phyloP scores from a whole-genome alignment of 2,797 vertebrate genomes.

The Eurystomus glaucurus region DNA sequence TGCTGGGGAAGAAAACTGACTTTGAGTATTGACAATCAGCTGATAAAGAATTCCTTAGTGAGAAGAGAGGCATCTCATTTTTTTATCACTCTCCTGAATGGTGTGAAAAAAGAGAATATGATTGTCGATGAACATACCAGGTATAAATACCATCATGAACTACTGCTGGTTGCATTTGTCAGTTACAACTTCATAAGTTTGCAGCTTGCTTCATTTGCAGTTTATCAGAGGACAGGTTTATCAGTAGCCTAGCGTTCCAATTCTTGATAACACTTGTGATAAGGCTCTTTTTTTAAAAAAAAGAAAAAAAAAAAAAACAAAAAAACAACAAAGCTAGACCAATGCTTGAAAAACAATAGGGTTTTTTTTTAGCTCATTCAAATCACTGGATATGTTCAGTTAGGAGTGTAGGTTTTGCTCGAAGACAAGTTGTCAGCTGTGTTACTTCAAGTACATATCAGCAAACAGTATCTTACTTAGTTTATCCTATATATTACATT shows the following conservation, averaged over 20 bases:
- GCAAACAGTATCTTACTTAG: not conserved
- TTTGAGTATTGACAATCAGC: not conserved
- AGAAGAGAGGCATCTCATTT: not conserved
- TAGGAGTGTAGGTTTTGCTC: not conserved
- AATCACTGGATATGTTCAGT: not conserved
- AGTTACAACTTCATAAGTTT: not conserved
- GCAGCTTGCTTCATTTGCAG: not conserved
- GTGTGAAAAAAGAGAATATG: slow-evolving; percentile 7
- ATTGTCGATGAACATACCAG: not conserved
- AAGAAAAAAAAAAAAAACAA: not conserved
- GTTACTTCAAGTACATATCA: not conserved
- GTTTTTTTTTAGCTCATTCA: not conserved
- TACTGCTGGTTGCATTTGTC: not conserved
- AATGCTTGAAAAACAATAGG: not conserved
- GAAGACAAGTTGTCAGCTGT: not conserved
- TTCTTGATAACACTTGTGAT: not conserved
- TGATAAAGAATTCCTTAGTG: not conserved
- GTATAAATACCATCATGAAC: not conserved
- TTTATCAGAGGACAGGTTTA: not conserved
- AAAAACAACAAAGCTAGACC: fast-evolving
- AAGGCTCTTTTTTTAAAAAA: not conserved
- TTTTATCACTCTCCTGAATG: not conserved
- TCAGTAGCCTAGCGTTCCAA: not conserved
- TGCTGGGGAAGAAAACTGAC: not conserved
- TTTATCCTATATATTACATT: not conserved